These are phyloP conservation scores for Odontophorus gujanensis DNA, from an alignment of 2,113 vertebrate species.

Conservation along the genomic window DNA sequence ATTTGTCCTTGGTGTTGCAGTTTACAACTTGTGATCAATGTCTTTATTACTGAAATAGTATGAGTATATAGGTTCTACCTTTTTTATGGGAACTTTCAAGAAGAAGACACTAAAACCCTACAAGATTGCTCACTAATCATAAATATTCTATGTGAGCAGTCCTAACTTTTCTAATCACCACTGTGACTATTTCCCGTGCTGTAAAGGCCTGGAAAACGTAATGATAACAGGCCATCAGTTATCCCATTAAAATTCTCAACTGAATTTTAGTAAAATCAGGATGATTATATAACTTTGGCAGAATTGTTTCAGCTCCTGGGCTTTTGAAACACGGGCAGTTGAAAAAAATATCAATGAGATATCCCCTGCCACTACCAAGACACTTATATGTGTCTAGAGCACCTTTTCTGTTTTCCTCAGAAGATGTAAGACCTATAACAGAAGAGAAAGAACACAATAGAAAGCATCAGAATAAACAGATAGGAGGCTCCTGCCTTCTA, in stretches of 20 bases:
- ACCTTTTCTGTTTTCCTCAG: not conserved
- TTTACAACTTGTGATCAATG: not conserved
- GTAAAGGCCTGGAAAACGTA: not conserved
- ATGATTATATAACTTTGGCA: not conserved
- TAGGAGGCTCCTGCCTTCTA: rapidly evolving
- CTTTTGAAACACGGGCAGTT: not conserved
- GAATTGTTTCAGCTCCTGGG: not conserved
- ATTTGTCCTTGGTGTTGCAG: not conserved
- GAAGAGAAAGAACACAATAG: not conserved
- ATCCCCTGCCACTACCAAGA: not conserved
- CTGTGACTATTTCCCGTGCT: not conserved
- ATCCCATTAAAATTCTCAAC: not conserved
- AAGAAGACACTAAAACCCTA: not conserved
- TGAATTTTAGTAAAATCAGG: not conserved
- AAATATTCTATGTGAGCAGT: not conserved
- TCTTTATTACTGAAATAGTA: not conserved
- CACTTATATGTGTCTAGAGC: not conserved
- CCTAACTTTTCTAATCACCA: not conserved
- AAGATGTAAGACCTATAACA: not conserved
- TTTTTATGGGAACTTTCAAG: not conserved
- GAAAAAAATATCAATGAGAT: not conserved
- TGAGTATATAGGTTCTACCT: not conserved
- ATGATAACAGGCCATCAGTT: not conserved
- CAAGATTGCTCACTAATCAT: not conserved
- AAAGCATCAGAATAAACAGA: not conserved